Percentiles rank a stretch among this genome's conserved stretches.
Conservation (phyloP, 2,888 invertebrate genomes). For the Zele albiditarsus region DNA sequence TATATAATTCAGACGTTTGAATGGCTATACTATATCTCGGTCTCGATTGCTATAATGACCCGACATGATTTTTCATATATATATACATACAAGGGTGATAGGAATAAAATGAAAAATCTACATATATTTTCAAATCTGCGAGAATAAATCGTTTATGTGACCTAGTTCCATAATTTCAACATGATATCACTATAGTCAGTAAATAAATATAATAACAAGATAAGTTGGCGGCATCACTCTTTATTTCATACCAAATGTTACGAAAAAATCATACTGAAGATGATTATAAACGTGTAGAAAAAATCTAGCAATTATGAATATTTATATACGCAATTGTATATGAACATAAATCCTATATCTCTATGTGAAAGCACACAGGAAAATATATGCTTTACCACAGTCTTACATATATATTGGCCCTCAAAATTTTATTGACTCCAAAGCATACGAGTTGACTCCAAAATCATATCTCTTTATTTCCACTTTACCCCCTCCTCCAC, state of each 20-base stretch:
- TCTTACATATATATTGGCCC: constrained; percentile 21
- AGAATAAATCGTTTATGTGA: neutral
- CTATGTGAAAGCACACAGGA: neutral
- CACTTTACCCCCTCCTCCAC: constrained; percentile 7
- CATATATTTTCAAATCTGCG: neutral
- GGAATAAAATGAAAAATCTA: too few relatives aligned
- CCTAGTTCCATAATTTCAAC: neutral
- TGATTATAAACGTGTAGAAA: too few relatives aligned
- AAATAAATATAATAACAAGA: neutral
- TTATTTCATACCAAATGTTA: neutral
- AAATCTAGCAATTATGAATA: too few relatives aligned
- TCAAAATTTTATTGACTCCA: constrained; percentile 32
- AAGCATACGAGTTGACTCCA: constrained; percentile 18
- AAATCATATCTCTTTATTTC: constrained; percentile 7
- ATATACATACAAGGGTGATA: too few relatives aligned
- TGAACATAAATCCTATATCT: neutral
- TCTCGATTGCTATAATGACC: neutral
- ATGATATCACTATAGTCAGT: neutral
- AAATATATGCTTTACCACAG: neutral
- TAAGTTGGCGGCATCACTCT: neutral
- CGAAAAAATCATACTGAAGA: neutral
- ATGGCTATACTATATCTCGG: neutral
- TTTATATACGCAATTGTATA: too few relatives aligned
- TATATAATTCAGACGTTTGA: neutral
- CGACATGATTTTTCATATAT: too few relatives aligned